Evolutionary conservation across 1,140 invertebrate species (phyloP).

Genomic region (Lepidurus couesii): DNA sequence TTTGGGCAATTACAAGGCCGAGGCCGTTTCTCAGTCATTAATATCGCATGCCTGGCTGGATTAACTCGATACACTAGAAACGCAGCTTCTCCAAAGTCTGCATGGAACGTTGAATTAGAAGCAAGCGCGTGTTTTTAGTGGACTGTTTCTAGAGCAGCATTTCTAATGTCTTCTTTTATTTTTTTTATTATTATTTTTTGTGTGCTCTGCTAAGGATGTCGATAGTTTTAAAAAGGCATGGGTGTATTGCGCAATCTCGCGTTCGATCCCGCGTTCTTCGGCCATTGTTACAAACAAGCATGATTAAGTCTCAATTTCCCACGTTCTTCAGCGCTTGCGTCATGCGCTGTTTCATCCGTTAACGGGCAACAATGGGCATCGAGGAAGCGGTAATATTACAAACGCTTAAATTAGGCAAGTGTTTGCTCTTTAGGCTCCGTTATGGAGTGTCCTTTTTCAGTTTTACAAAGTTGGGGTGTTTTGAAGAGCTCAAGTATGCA

Average conservation of each 20-base stretch:
- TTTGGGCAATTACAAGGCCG: constrained; percentile 12
- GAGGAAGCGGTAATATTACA: too few relatives aligned
- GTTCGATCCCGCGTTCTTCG: neutral
- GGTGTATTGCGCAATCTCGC: neutral
- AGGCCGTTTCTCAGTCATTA: constrained; percentile 8
- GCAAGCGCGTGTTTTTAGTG: neutral
- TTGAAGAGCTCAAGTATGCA: neutral
- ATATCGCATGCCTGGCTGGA: neutral
- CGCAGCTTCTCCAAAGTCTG: neutral
- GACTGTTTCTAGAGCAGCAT: neutral
- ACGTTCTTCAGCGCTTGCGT: too few relatives aligned
- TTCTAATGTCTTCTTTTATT: neutral
- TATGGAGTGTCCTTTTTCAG: too few relatives aligned
- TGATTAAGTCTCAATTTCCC: too few relatives aligned
- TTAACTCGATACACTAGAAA: neutral
- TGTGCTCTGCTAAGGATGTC: neutral
- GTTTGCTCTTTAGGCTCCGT: too few relatives aligned
- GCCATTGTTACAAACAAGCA: too few relatives aligned
- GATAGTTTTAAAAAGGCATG: neutral
- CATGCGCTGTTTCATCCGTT: too few relatives aligned
- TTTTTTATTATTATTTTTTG: neutral
- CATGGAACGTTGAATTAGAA: neutral
- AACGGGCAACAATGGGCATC: too few relatives aligned
- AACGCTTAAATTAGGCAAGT: too few relatives aligned
- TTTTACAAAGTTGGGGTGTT: neutral